Evolutionary conservation across 1,140 invertebrate species (phyloP).

Genomic region (Vanessa tameamea): DNA sequence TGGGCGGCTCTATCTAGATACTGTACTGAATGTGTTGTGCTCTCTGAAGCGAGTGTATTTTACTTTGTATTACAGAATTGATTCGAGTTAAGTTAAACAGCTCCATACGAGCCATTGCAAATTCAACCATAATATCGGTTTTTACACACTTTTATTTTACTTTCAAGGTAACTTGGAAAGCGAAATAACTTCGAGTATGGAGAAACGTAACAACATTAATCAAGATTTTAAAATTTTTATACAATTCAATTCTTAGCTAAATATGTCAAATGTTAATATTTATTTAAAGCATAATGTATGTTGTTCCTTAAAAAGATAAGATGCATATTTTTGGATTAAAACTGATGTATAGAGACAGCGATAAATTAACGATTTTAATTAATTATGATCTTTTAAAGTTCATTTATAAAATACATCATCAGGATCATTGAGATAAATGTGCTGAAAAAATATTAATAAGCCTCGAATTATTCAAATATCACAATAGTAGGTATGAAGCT

Average conservation of each 20-base stretch:
- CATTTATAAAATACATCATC: too few species aligned
- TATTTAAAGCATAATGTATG: neutral
- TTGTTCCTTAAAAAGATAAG: neutral
- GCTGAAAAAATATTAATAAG: too few species aligned
- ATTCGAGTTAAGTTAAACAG: slow-evolving; percentile 33
- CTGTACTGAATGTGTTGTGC: slow-evolving; percentile 59
- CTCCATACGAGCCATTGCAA: slow-evolving; percentile 27
- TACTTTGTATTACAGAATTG: slow-evolving; percentile 50
- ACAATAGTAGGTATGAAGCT: too few species aligned
- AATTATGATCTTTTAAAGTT: too few species aligned
- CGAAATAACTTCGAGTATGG: neutral
- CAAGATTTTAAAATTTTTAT: neutral
- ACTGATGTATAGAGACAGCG: too few species aligned
- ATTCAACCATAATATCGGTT: slow-evolving; percentile 8
- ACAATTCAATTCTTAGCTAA: neutral
- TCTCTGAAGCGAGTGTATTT: slow-evolving; percentile 49
- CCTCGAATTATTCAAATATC: too few species aligned
- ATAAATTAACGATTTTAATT: too few species aligned
- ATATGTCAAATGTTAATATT: neutral
- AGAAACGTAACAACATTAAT: neutral
- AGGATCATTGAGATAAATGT: too few species aligned
- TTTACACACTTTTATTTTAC: slow-evolving; percentile 7
- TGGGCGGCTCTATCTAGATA: slow-evolving; percentile 65
- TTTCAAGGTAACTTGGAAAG: neutral
- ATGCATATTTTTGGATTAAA: neutral